Conservation (phyloP, 2,113 vertebrate species). For the Panthera leo region DNA sequence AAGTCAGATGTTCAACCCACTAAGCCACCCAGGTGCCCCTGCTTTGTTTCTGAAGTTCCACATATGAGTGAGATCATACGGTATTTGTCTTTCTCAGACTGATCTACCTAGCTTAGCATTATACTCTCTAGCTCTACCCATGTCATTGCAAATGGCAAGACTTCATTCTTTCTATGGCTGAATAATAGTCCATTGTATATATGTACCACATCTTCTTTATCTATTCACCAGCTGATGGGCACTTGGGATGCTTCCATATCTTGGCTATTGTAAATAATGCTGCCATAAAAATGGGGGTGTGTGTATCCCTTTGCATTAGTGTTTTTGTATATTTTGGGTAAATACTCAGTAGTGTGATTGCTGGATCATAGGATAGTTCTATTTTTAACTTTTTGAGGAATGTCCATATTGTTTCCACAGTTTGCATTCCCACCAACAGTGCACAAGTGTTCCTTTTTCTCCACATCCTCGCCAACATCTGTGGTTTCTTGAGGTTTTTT, state of each 20-base stretch:
- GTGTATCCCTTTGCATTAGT: neutral
- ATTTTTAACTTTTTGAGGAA: neutral
- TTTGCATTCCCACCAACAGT: neutral
- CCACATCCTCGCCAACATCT: neutral
- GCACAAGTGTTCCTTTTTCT: neutral
- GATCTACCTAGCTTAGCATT: neutral
- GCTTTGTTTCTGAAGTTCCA: neutral
- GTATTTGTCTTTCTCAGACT: neutral
- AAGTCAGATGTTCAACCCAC: no score
- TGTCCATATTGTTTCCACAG: neutral
- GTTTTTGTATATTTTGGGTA: neutral
- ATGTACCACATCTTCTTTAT: neutral
- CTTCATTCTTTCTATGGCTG: neutral
- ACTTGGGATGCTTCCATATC: neutral
- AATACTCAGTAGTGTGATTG: neutral
- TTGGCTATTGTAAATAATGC: neutral
- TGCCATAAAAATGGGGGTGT: neutral
- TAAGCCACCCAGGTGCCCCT: neutral
- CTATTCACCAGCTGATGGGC: neutral
- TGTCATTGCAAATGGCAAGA: neutral
- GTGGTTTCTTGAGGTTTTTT: neutral
- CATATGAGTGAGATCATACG: neutral
- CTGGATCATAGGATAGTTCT: neutral
- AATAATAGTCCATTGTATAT: neutral
- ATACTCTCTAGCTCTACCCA: neutral